phyloP scores from a whole-genome alignment of 2,888 invertebrate species.

The Papilio protenor region DNA sequence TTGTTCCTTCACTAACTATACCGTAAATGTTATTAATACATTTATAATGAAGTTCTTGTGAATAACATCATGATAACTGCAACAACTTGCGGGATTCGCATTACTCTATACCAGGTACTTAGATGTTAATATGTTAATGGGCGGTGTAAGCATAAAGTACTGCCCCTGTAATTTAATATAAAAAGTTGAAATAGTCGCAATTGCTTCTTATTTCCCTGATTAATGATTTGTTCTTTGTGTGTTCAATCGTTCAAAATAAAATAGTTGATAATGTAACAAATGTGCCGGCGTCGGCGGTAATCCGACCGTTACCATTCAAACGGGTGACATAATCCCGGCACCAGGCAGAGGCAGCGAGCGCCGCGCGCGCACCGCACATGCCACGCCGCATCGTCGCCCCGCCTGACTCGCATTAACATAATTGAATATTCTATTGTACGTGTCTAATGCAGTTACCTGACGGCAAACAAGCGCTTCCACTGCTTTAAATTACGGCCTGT shows the following conservation, averaged over 20 bases:
- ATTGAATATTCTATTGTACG: conserved; percentile 78
- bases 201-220: no score
- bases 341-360: conserved; percentile 60
- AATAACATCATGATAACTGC: not conserved
- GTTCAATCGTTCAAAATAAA: conserved; percentile 25
- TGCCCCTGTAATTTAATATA: no score
- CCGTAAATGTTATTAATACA: not conserved
- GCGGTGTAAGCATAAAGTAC: no score
- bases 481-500: conserved; percentile 48
- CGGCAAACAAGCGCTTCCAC: conserved; percentile 54
- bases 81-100: not conserved
- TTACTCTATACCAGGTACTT: no score
- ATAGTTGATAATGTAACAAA: conserved; percentile 14
- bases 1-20: not conserved
- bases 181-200: no score
- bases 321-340: conserved; percentile 62
- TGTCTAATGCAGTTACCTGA: conserved; percentile 74
- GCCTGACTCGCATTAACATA: conserved; percentile 66
- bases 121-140: no score
- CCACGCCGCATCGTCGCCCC: conserved; percentile 50
- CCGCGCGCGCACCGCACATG: conserved; percentile 75
- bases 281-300: conserved; percentile 53
- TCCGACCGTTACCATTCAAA: conserved; percentile 65
- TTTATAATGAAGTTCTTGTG: not conserved
- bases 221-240: conserved; percentile 43